A percentile compares a stretch with the other conserved stretches of the same genome.
phyloP scores from a whole-genome alignment of 1,140 invertebrate genomes.

The Ips nitidus region DNA sequence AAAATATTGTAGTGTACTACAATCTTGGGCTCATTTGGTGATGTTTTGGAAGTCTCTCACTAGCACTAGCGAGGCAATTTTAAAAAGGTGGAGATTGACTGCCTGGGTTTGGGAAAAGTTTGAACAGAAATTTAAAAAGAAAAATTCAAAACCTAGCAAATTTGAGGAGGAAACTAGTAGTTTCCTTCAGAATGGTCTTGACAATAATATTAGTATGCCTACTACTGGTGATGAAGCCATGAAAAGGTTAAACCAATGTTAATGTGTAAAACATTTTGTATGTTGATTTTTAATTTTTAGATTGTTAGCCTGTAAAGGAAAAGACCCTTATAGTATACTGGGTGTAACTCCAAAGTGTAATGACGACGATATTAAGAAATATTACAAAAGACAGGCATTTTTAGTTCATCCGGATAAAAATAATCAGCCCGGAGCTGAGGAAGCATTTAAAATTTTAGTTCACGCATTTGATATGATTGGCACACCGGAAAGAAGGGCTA shows the following conservation, averaged over 20 bases:
- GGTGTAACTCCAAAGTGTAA: slow-evolving; percentile 83
- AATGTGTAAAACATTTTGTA: not conserved
- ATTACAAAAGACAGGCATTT: slow-evolving; percentile 90
- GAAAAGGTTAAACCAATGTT: slow-evolving; percentile 61
- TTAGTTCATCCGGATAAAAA: slow-evolving; percentile 96
- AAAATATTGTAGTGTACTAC: slow-evolving; percentile 37
- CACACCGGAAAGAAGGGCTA: slow-evolving; percentile 66
- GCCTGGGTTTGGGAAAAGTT: slow-evolving; percentile 50
- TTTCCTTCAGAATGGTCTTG: slow-evolving; percentile 60
- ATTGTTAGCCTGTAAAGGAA: slow-evolving; percentile 87
- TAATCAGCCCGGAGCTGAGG: slow-evolving; percentile 89
- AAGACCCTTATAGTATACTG: slow-evolving; percentile 77
- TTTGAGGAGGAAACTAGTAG: slow-evolving; percentile 35
- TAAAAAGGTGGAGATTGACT: slow-evolving; percentile 45
- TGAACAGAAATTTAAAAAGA: slow-evolving; percentile 46
- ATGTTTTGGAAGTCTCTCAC: slow-evolving; percentile 43
- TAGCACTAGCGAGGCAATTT: slow-evolving; percentile 41
- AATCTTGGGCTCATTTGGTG: slow-evolving; percentile 43
- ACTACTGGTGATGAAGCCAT: slow-evolving; percentile 92
- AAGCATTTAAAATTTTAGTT: slow-evolving; percentile 93
- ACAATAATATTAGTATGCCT: slow-evolving; percentile 80
- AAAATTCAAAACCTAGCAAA: slow-evolving; percentile 37
- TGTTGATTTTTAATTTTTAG: slow-evolving; percentile 7
- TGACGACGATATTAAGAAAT: slow-evolving; percentile 90
- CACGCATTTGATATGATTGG: slow-evolving; percentile 94